phyloP scores from a whole-genome alignment of 2,888 invertebrate genomes.

The Heliconius erato region DNA sequence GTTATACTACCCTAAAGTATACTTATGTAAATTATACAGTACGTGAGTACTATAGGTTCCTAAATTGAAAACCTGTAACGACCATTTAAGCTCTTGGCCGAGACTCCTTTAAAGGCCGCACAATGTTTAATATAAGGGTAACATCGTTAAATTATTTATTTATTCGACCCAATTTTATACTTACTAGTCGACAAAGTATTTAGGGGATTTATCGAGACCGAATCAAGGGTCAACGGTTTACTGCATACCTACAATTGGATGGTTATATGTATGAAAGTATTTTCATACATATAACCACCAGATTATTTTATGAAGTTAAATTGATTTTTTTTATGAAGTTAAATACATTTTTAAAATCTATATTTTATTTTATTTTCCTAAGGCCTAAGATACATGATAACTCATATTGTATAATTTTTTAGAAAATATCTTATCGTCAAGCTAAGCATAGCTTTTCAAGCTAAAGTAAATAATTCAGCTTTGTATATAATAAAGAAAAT shows the following conservation, averaged over 20 bases:
- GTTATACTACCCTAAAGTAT: constrained; percentile 1
- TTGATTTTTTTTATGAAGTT: too few relatives aligned
- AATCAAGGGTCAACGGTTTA: constrained; percentile 82
- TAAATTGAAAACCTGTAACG: constrained; percentile 36
- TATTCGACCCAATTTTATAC: constrained; percentile 81
- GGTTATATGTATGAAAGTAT: constrained; percentile 55
- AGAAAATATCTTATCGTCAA: too few relatives aligned
- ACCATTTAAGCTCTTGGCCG: constrained; percentile 29
- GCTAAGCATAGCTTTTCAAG: too few relatives aligned
- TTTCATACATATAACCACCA: too few relatives aligned
- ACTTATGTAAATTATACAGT: constrained; percentile 1
- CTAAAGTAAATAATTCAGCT: too few relatives aligned
- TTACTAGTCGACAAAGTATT: constrained; percentile 81
- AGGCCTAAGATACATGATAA: too few relatives aligned
- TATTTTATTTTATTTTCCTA: too few relatives aligned
- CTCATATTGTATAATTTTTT: too few relatives aligned
- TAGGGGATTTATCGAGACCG: constrained; percentile 79
- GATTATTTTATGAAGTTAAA: too few relatives aligned
- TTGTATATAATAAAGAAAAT: too few relatives aligned
- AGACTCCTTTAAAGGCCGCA: constrained; percentile 34
- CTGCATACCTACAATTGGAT: constrained; percentile 72
- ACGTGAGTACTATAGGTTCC: constrained; percentile 6
- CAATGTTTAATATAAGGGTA: constrained; percentile 36
- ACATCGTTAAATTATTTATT: constrained; percentile 82
- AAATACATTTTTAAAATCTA: too few relatives aligned